Evolutionary conservation across 2,797 vertebrate species (phyloP), one percentile per base, ranked within the genome.

Genomic region (Amniataba percoides): DNA sequence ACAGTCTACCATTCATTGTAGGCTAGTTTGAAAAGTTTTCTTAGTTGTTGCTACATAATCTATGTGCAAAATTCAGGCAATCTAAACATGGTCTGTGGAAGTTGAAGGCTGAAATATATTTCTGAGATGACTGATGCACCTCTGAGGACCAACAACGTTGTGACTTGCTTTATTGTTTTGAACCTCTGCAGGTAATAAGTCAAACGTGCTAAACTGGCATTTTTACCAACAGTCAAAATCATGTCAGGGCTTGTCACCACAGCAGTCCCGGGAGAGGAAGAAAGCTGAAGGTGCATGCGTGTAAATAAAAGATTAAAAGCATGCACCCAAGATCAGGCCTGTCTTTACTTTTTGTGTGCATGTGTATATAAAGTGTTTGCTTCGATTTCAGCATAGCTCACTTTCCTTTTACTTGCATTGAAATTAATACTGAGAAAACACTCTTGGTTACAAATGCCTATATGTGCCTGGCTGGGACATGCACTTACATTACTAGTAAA

Each of bases 141-240:
- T 23, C 65, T 43, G 3, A 27, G 16, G 27, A 71, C 12, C 46
- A 62, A 34, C 7, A 13, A 1, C 18, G 77, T 45, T 72, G 51
- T 39, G 39, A 85, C 85, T 75, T 65, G 77, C 80, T 82, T 77
- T 61, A 46, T 39, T 62, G 52, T 15, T 57, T 46, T 16, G 2
- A 83, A 63, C n/a, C 45, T 12, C 18, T 18, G 25, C 46, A n/a
- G 31, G 52, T 49, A 53, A 64, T 0, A 48, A 16, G 48, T 1
- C 48, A 69, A 91, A 85, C 67, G 0, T 18, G 75, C 45, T 74
- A 57, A 88, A 86, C 84, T 27, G 72, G 75, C 43, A 60, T 64
- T 81, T 86, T 70, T 67, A 72, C 71, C 70, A 77, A 76, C 57
- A 74, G 58, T 19, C 36, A 25, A 14, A 68, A 55, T 72, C 89